phyloP scores from a whole-genome alignment of 2,797 vertebrate genomes.

The Hyperoplus immaculatus region DNA sequence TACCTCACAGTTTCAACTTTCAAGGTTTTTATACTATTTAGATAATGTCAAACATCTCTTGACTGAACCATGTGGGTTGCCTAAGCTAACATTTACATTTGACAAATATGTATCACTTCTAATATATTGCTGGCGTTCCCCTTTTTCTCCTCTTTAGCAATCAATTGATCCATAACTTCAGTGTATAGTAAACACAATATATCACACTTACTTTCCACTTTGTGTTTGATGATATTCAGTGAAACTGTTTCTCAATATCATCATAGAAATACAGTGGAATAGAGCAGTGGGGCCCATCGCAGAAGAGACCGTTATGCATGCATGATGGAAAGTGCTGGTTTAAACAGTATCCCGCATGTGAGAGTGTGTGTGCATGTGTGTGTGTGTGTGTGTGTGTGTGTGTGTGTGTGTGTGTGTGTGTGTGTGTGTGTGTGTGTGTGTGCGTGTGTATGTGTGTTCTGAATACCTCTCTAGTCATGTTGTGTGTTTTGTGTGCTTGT shows the following conservation, averaged over 20 bases:
- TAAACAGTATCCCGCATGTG: constrained; percentile 51
- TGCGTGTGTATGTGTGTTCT: not conserved
- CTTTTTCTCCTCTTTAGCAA: not conserved
- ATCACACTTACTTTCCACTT: not conserved
- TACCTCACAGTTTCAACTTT: constrained; percentile 3
- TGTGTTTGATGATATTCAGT: not conserved
- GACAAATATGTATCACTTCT: not conserved
- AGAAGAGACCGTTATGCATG: constrained; percentile 25
- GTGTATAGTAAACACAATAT: not conserved
- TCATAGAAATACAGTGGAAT: not conserved
- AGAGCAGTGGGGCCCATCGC: not conserved
- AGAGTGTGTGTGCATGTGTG: constrained; percentile 33
- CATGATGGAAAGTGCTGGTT: constrained; percentile 67
- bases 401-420: too few species aligned
- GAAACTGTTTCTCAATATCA: not conserved
- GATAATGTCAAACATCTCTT: not conserved
- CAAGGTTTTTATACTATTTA: not conserved
- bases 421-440: too few species aligned
- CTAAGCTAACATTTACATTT: not conserved
- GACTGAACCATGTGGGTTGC: not conserved
- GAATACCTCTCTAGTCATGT: not conserved
- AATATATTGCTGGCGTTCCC: not conserved
- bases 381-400: not conserved
- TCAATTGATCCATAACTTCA: not conserved
- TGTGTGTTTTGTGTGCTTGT: not conserved